Evolutionary conservation across 2,113 vertebrate species (phyloP), one percentile per base, ranked within the genome.

Genomic region (Bos indicus): DNA sequence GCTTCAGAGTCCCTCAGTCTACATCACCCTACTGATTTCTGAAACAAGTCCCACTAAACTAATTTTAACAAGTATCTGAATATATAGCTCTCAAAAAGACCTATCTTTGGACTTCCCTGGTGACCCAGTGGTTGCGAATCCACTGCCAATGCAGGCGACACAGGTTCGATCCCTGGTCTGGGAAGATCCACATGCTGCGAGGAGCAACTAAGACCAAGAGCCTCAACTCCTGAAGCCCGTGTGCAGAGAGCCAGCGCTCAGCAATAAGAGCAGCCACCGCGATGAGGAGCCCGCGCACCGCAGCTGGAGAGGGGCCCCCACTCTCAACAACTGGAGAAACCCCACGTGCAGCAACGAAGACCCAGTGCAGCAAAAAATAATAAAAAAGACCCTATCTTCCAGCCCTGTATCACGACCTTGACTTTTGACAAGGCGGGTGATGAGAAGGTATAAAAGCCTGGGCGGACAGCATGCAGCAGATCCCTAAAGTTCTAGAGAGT

Each of bases 61-160:
- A 94, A 71, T 87, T 95, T 96, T 78, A 86, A 60, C 33, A 92
- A 62, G 6, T 87, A 94, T 13, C 23, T 88, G 43, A 96, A 92
- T 90, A 93, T 36, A 87, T 4, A 91, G 62, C 56, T 83, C 30
- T 14, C 81, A 81, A 80, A 62, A 80, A 93, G 13, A 91, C 9
- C 43, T 48, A 46, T 86, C 40, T 36, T 95, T 26, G 40, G 71
- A 43, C 23, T 26, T 77, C 12, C 40, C 71, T 25, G 12, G 71
- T 43, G 23, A 40, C 6, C 23, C 40, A 43, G 12, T 14, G 40
- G 71, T 23, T 74, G 67, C 5, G 0, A 40, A 40, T 74, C n/a
- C n/a, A 74, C 67, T 23, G n/a, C n/a, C 23, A 43, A 2, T 13
- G 40, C 40, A 43, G 40, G 71, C n/a, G 3, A 43, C 71, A 26